These are phyloP conservation scores for Cantharis rustica DNA, from an alignment of 2,888 invertebrate genomes.

Conservation along the genomic window DNA sequence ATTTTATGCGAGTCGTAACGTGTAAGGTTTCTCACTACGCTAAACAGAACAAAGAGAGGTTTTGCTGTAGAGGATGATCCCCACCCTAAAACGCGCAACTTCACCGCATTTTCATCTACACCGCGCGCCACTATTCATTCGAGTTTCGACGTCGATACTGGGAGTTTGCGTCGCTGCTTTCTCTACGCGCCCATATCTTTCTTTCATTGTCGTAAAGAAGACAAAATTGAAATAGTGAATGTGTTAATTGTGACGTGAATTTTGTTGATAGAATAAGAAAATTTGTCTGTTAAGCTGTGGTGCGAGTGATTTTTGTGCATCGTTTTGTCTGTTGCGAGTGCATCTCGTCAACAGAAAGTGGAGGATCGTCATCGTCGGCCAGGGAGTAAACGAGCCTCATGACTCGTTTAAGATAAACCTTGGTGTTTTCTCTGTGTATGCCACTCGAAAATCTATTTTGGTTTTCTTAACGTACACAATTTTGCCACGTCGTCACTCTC, in stretches of 20 bases:
- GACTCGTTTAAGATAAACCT: slow-evolving; percentile 45
- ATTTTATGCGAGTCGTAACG: not conserved
- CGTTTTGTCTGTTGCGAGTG: slow-evolving; percentile 18
- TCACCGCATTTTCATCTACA: slow-evolving; percentile 40
- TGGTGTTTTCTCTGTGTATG: slow-evolving; percentile 38
- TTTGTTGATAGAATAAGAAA: not conserved
- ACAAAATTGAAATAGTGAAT: slow-evolving; percentile 12
- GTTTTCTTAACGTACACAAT: slow-evolving; percentile 35
- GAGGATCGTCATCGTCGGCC: slow-evolving; percentile 13
- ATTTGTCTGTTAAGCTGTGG: slow-evolving; percentile 19
- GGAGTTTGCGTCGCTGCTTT: slow-evolving; percentile 24
- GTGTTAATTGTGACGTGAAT: slow-evolving; percentile 8
- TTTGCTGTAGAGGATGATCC: slow-evolving; percentile 36
- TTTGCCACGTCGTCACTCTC: slow-evolving; percentile 42
- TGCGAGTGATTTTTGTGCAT: slow-evolving; percentile 13
- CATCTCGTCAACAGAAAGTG: slow-evolving; percentile 29
- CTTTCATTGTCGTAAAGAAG: slow-evolving; percentile 25
- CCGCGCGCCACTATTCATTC: slow-evolving; percentile 45
- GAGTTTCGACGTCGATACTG: slow-evolving; percentile 37
- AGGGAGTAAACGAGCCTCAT: slow-evolving; percentile 29
- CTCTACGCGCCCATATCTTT: slow-evolving; percentile 35
- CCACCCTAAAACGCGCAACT: slow-evolving; percentile 37
- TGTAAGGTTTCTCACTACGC: not conserved
- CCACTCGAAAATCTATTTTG: slow-evolving; percentile 40
- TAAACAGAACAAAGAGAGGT: slow-evolving; percentile 34